A percentile compares a stretch with the other conserved stretches of the same genome.
Conservation (phyloP, 2,113 vertebrate genomes). For the Tichodroma muraria region DNA sequence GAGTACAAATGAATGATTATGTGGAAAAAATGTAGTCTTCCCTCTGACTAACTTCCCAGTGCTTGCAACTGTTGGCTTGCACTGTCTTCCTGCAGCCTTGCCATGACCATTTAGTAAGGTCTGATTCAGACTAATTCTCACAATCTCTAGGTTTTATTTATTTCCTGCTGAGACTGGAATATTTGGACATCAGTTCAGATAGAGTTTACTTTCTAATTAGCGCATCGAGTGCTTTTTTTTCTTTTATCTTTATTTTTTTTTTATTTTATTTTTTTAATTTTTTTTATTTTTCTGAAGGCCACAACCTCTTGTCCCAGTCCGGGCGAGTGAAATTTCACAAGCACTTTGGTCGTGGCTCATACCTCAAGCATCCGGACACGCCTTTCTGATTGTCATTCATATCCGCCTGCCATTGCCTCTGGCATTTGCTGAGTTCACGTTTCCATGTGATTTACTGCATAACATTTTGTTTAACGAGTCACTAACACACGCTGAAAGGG, state of each 20-base stretch:
- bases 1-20: background rate
- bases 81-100: background rate
- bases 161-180: slow-evolving; percentile 7
- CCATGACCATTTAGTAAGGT: slow-evolving; percentile 15
- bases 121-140: slow-evolving; percentile 6
- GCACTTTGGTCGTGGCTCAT: slow-evolving; percentile 54
- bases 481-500: background rate
- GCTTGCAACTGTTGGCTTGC: background rate
- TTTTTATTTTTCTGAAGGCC: background rate
- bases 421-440: slow-evolving; percentile 56
- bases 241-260: background rate
- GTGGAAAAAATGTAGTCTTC: background rate
- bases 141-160: slow-evolving; percentile 45
- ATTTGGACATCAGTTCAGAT: slow-evolving; percentile 25
- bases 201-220: slow-evolving; percentile 39
- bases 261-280: background rate
- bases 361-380: slow-evolving; percentile 49
- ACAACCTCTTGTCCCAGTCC: slow-evolving; percentile 13
- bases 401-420: slow-evolving; percentile 49
- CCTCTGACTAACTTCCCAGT: background rate
- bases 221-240: background rate
- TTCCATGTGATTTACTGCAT: slow-evolving; percentile 45
- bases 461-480: slow-evolving; percentile 8
- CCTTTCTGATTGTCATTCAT: slow-evolving; percentile 60
- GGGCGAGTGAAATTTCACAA: slow-evolving; percentile 48